Base-by-base conservation (phyloP, 1,140 invertebrate species). In the Sesamia nonagrioides region DNA sequence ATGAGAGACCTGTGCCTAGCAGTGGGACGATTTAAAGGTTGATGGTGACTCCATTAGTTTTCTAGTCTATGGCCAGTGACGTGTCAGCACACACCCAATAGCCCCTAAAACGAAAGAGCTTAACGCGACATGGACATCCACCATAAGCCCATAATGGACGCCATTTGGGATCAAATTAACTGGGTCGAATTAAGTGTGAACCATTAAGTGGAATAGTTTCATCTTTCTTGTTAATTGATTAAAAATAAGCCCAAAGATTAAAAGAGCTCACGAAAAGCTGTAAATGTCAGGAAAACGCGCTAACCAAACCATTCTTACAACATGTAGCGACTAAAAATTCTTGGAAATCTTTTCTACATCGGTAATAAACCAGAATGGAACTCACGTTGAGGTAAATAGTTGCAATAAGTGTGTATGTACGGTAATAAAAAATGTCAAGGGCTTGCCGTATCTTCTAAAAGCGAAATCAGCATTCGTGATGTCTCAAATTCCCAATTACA, bases 141-240 rank as follows among this genome's bases (percentile, higher is more conserved):
- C 37, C 61, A 66, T 66, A 42, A 42, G 27, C n/a, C 40, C 54
- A 61, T 80, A 80, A 80, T 71, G 68, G 54, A 45, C 54, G 54
- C 61, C 79, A 80, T 80, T 80, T 71, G 27, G 66, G 71, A 68
- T 75, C 61, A 75, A 80, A 80, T 80, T 71, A 80, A 71, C 72
- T 63, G 42, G 21, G 54, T 56, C 40, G 45, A 61, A 27, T 52
- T 21, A n/a, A 76, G 52, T 50, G 63, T 76, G 40, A 71, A 61
- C 52, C 60, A 52, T 76, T 71, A 75, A 80, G 52, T n/a, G 37
- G 33, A 40, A 76, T 68, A 50, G 45, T 63, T 68, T 27, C 71
- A 48, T 71, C 63, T 61, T 33, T 40, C 48, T n/a, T 21, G 50
- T 69, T 79, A 79, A 79, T 79, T 27, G 45, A 58, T 15, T 60